These are phyloP conservation scores for Saccostrea glomerata DNA, from an alignment of 1,140 invertebrate species.

Conservation along the genomic window DNA sequence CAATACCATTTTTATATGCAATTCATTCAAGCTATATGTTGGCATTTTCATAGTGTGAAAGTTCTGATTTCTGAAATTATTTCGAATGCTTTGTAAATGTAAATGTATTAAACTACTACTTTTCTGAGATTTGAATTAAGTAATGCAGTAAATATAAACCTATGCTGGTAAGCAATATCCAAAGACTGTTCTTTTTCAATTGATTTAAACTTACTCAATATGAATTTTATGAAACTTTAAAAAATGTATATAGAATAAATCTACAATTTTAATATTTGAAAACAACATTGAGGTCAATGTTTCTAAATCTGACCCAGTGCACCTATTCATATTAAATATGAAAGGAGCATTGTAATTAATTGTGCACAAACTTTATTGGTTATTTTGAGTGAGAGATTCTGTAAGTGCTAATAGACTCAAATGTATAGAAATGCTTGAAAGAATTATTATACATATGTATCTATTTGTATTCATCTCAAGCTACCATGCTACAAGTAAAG, in stretches of 20 bases:
- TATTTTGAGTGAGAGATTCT: not conserved
- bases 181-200: too few species aligned
- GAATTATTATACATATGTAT: not conserved
- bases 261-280: too few species aligned
- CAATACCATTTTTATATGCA: slow-evolving; percentile 32
- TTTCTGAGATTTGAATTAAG: too few species aligned
- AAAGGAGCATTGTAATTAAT: not conserved
- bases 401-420: slow-evolving; percentile 1
- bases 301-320: too few species aligned
- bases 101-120: too few species aligned
- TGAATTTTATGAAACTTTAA: too few species aligned
- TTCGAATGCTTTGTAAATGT: too few species aligned
- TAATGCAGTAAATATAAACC: too few species aligned
- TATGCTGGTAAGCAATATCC: too few species aligned
- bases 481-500: not conserved
- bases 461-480: not conserved
- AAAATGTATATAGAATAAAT: too few species aligned
- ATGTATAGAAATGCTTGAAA: slow-evolving; percentile 18
- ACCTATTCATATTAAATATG: slow-evolving; percentile 3
- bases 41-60: slow-evolving; percentile 31
- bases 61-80: not conserved
- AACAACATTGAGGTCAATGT: too few species aligned
- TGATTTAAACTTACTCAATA: too few species aligned
- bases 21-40: slow-evolving; percentile 8
- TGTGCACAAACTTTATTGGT: not conserved